phyloP scores from a whole-genome alignment of 2,888 invertebrate species.

The Eupithecia subumbrata region DNA sequence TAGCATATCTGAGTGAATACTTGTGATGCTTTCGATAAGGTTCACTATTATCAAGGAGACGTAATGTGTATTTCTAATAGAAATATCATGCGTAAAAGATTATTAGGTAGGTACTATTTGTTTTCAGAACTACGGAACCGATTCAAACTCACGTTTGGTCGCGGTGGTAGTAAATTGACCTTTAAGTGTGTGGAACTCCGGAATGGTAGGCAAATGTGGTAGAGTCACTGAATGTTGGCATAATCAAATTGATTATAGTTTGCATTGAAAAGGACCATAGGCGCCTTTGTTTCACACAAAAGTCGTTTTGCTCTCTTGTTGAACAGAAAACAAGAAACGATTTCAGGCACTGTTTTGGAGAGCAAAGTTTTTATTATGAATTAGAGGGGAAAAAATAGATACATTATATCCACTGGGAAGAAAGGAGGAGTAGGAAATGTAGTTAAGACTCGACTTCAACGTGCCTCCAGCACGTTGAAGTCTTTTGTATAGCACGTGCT shows the following conservation, averaged over 20 bases:
- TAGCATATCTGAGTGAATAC: not conserved
- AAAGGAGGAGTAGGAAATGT: not conserved
- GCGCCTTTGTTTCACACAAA: not conserved
- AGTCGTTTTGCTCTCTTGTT: not conserved
- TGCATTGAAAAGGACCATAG: not conserved
- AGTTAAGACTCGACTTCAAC: too few relatives aligned
- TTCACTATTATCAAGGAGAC: not conserved
- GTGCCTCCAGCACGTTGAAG: too few relatives aligned
- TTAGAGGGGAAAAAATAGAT: not conserved
- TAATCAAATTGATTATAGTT: not conserved
- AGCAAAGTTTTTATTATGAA: too few relatives aligned
- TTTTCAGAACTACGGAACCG: conserved; percentile 39
- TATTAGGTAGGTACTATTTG: conserved; percentile 26
- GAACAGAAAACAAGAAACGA: not conserved
- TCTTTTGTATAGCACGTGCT: too few relatives aligned
- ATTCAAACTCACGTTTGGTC: conserved; percentile 37
- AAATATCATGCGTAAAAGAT: conserved; percentile 36
- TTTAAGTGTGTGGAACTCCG: conserved; percentile 15
- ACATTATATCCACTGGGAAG: not conserved
- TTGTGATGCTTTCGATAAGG: not conserved
- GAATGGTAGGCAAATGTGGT: not conserved
- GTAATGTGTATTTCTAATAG: conserved; percentile 32
- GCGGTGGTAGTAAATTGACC: conserved; percentile 36
- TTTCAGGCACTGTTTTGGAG: not conserved
- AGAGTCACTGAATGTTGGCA: not conserved